Evolutionary conservation across 1,140 invertebrate genomes (phyloP), one percentile per base, ranked within the genome.

Genomic region (Ctenoplectra terminalis): DNA sequence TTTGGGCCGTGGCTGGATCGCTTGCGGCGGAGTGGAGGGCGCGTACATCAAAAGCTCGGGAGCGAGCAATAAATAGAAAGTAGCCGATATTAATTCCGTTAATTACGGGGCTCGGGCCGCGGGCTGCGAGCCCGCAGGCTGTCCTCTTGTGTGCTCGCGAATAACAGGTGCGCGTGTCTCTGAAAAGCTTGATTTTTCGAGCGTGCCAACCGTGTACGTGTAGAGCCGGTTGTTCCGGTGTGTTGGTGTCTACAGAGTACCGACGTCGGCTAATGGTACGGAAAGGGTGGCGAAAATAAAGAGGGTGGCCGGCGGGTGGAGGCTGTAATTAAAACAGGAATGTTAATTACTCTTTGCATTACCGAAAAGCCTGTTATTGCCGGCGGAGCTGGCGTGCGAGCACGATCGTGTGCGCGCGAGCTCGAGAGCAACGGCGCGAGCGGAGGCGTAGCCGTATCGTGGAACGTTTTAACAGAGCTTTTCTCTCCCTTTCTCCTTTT

Each of bases 321-420:
- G 87, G 87, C 84, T 91, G 92, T 92, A 94, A 94, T 94, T 94
- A 93, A 93, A 94, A 92, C 90, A 89, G 91, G 92, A 93, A 94
- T 93, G 91, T 94, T 94, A 93, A 94, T 94, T 93, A 92, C 92
- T 90, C 91, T 93, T 92, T 92, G 91, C 92, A 91, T 91, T 93
- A 93, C 84, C 90, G 89, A 90, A 93, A 93, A 92, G 90, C 89
- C 87, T 83, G 91, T 88, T 92, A 92, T 92, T 90, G 90, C 87
- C 85, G 78, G 86, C 74, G 85, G 60, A 54, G 66, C 61, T 83
- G 72, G 73, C 83, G 60, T 52, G 54, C 43, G 73, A 48, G 40
- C 50, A 66, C 50, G 50, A 40, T 31, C 11, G 78, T 50, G 64
- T 67, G 56, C 72, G 9, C 6, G n/a, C 54, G 54, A 29, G 11